These are phyloP conservation scores for Onychomys leucogaster DNA, from an alignment of 2,797 vertebrate genomes.

Conservation along the genomic window DNA sequence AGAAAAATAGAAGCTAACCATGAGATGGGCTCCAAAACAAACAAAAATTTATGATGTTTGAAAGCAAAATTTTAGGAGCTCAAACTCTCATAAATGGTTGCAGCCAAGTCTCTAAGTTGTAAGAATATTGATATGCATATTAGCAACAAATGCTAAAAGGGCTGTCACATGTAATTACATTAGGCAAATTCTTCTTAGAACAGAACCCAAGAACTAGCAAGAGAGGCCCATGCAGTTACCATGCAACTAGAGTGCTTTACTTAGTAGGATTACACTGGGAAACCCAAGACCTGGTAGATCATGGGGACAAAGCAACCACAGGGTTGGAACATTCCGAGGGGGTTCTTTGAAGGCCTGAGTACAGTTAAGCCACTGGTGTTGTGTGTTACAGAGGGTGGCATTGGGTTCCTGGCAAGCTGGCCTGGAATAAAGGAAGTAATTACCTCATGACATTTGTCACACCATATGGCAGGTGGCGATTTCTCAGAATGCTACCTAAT, in stretches of 20 bases:
- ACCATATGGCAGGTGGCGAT: conserved; percentile 59
- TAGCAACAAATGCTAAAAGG: conserved; percentile 1
- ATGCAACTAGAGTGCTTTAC: background rate
- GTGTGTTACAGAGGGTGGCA: background rate
- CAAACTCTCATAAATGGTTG: conserved; percentile 5
- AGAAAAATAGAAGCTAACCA: background rate
- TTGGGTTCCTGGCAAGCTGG: conserved; percentile 57
- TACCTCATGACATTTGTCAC: conserved; percentile 65
- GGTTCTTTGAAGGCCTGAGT: background rate
- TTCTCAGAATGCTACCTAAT: conserved; percentile 46
- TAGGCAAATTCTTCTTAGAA: conserved; percentile 21
- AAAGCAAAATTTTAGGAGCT: conserved; percentile 32
- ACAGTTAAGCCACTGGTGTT: conserved; percentile 59
- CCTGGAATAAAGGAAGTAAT: conserved; percentile 62
- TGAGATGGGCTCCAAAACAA: background rate
- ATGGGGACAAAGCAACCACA: background rate
- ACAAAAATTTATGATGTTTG: background rate
- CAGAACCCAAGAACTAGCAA: background rate
- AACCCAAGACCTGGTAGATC: background rate
- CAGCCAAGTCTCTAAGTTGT: conserved; percentile 27
- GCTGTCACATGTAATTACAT: conserved; percentile 2
- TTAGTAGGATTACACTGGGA: background rate
- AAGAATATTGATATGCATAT: background rate
- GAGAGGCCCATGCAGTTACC: background rate
- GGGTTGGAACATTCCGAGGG: background rate